Evolutionary conservation across 2,888 invertebrate genomes (phyloP), one percentile per base, ranked within the genome.

Genomic region (Carcina quercana): DNA sequence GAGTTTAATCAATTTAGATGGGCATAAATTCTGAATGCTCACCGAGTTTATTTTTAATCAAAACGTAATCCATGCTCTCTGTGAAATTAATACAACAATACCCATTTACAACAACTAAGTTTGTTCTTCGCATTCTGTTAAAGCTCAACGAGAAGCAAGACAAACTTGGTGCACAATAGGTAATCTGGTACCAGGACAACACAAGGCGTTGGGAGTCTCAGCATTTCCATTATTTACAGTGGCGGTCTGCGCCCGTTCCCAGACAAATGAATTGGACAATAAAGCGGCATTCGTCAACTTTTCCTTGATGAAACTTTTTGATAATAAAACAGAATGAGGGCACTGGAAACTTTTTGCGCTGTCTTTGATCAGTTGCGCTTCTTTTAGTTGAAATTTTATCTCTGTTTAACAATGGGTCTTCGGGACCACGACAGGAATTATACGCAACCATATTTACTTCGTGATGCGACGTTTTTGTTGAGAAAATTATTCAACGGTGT

Each of bases 261-360:
- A 54, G 56, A 61, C 63, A 72, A 73, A 74, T 70, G 63, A 71
- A 70, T 73, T 69, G 65, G 54, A 69, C 64, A 66, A 68, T 71
- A 69, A 66, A 69, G 50, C 54, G 53, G 53, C 59, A 66, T 62
- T 57, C 62, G 62, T 67, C 73, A 69, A 71, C 66, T 68, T 65
- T 62, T 52, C 59, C 55, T 47, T 59, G 61, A 64, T 62, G 59
- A 69, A 72, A 70, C 59, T 71, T 73, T 70, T 65, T 64, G 64
- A 67, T 64, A 69, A 63, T 68, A 70, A 68, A 60, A 53, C 56
- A 43, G 50, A 66, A 61, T 60, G 58, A 46, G 46, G 56, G 40
- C 54, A 59, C 53, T 65, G 54, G 39, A 62, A 65, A 60, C 53
- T 63, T 66, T 53, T 45, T 37, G 43, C 47, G 51, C 52, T 59